Percentiles rank a stretch among this genome's conserved stretches.
phyloP scores from a whole-genome alignment of 2,888 invertebrate species.

The Cistogaster globosa region DNA sequence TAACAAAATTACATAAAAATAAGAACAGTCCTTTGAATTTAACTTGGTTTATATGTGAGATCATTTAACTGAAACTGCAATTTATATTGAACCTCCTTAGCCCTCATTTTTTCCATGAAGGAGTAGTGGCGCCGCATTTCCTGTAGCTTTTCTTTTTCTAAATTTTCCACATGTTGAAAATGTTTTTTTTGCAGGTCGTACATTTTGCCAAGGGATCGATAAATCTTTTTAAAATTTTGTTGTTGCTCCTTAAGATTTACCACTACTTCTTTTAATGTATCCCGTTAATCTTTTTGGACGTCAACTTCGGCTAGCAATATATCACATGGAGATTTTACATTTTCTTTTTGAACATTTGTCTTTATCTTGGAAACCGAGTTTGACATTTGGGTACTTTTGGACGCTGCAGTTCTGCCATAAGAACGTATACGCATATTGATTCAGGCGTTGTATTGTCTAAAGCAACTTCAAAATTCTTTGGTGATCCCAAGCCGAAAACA shows the following conservation, averaged over 20 bases:
- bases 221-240: not conserved
- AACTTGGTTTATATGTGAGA: too few relatives aligned
- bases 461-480: not conserved
- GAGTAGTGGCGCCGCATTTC: too few relatives aligned
- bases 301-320: not conserved
- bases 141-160: too few relatives aligned
- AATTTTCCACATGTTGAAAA: not conserved
- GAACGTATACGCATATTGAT: not conserved
- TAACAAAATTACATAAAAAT: not conserved
- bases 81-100: too few relatives aligned
- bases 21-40: too few relatives aligned
- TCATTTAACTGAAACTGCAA: too few relatives aligned
- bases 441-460: not conserved
- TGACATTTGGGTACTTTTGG: too few relatives aligned
- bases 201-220: conserved; percentile 10
- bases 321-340: not conserved
- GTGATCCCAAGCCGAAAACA: conserved; percentile 8
- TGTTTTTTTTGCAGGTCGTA: conserved; percentile 16
- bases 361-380: not conserved
- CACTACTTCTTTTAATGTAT: not conserved
- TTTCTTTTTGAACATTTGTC: conserved; percentile 8
- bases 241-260: too few relatives aligned
- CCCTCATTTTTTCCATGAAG: too few relatives aligned
- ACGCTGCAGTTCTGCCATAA: not conserved
- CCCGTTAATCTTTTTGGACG: conserved; percentile 1